These are phyloP conservation scores for Dendroctonus ponderosae DNA, from an alignment of 1,140 invertebrate genomes.

Conservation along the genomic window DNA sequence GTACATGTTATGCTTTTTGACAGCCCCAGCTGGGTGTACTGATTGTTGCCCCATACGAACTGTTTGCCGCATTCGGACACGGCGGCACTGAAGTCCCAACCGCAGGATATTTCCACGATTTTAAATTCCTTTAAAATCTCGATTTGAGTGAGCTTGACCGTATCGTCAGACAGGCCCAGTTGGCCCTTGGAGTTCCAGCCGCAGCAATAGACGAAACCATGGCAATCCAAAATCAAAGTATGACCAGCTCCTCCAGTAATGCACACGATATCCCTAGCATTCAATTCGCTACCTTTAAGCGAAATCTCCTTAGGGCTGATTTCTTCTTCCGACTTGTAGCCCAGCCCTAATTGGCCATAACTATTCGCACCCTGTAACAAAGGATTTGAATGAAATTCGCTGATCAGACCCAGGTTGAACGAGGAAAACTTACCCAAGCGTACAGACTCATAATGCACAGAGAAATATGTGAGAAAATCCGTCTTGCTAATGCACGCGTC, in stretches of 20 bases:
- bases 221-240: slow-evolving; percentile 64
- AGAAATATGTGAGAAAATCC: too few relatives aligned
- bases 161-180: slow-evolving; percentile 61
- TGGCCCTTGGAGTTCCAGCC: slow-evolving; percentile 86
- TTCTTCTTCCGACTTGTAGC: slow-evolving; percentile 65
- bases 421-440: slow-evolving; percentile 38
- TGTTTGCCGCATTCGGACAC: slow-evolving; percentile 63
- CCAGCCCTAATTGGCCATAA: slow-evolving; percentile 75
- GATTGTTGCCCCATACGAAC: slow-evolving; percentile 75
- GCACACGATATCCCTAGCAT: slow-evolving; percentile 55
- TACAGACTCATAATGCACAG: slow-evolving; percentile 41
- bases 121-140: slow-evolving; percentile 57
- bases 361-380: slow-evolving; percentile 75
- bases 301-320: slow-evolving; percentile 58
- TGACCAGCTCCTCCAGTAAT: slow-evolving; percentile 77
- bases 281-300: slow-evolving; percentile 50
- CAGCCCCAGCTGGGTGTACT: slow-evolving; percentile 69
- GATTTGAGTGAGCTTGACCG: slow-evolving; percentile 56
- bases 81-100: slow-evolving; percentile 71
- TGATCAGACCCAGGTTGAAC: slow-evolving; percentile 5
- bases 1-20: slow-evolving; percentile 54
- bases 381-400: slow-evolving; percentile 9
- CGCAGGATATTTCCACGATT: slow-evolving; percentile 63
- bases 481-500: too few relatives aligned
- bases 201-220: slow-evolving; percentile 74